phyloP scores from a whole-genome alignment of 2,797 vertebrate genomes.

The Momotus momota region DNA sequence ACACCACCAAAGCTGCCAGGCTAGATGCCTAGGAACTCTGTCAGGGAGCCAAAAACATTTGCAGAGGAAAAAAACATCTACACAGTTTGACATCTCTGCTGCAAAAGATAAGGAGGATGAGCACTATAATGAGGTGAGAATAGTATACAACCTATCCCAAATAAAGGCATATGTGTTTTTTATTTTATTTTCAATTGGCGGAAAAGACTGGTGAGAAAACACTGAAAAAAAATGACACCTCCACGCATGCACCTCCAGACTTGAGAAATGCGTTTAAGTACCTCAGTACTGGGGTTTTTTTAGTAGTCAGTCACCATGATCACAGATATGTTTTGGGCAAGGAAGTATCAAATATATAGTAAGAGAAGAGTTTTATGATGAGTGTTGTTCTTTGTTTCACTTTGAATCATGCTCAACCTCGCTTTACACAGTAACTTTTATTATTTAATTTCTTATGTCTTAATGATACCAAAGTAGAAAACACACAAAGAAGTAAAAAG shows the following conservation, averaged over 20 bases:
- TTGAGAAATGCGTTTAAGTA: not conserved
- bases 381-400: not conserved
- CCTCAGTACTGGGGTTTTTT: not conserved
- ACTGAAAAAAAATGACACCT: not conserved
- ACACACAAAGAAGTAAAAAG: not conserved
- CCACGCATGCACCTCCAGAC: accelerated
- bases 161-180: not conserved
- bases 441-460: not conserved
- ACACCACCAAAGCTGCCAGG: conserved; percentile 39
- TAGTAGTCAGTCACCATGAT: not conserved
- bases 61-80: conserved; percentile 55
- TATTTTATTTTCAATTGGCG: not conserved
- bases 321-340: not conserved
- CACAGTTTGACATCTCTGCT: conserved; percentile 58
- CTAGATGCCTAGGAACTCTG: conserved; percentile 37
- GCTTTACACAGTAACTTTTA: not conserved
- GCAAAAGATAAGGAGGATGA: conserved; percentile 40
- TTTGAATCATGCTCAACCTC: not conserved
- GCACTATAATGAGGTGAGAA: not conserved
- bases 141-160: not conserved
- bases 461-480: not conserved
- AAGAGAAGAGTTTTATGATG: not conserved
- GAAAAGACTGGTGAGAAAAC: not conserved
- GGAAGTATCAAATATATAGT: not conserved
- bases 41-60: conserved; percentile 12